A percentile compares a stretch with the other conserved stretches of the same genome.
These are phyloP conservation scores for Eubasilissa regina DNA, from an alignment of 1,140 invertebrate species.

Conservation along the genomic window DNA sequence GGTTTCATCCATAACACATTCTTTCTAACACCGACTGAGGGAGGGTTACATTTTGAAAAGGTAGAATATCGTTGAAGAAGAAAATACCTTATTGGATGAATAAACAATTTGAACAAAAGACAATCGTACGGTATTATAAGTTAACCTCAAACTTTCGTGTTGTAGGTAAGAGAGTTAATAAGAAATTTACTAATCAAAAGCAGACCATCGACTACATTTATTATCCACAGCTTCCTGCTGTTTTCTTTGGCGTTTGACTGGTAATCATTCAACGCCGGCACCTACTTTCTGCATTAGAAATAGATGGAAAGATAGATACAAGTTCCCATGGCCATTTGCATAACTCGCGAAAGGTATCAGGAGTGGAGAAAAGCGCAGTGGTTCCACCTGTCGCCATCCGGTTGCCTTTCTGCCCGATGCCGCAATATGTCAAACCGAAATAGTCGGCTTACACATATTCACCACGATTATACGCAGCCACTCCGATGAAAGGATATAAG, in stretches of 20 bases:
- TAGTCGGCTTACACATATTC: background rate
- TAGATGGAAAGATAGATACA: conserved; percentile 22
- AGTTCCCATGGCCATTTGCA: conserved; percentile 40
- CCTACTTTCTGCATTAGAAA: conserved; percentile 19
- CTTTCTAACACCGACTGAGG: conserved; percentile 1
- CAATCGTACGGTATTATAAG: background rate
- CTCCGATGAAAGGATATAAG: conserved; percentile 4
- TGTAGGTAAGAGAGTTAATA: background rate
- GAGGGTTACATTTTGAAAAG: background rate
- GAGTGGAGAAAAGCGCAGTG: conserved; percentile 44
- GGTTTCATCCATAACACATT: conserved; percentile 32
- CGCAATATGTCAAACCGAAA: conserved; percentile 37
- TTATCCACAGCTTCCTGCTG: background rate
- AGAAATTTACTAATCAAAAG: background rate
- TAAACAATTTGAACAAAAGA: background rate
- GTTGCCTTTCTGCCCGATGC: conserved; percentile 31
- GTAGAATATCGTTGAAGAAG: no score
- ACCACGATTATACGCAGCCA: background rate
- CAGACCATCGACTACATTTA: background rate
- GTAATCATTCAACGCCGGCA: background rate
- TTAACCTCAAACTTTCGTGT: background rate
- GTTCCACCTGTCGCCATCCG: conserved; percentile 47
- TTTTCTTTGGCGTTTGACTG: background rate
- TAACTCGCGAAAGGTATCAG: conserved; percentile 27
- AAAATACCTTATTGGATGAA: no score